Conservation (phyloP, 2,797 vertebrate genomes). For the Enteromius paludinosus region DNA sequence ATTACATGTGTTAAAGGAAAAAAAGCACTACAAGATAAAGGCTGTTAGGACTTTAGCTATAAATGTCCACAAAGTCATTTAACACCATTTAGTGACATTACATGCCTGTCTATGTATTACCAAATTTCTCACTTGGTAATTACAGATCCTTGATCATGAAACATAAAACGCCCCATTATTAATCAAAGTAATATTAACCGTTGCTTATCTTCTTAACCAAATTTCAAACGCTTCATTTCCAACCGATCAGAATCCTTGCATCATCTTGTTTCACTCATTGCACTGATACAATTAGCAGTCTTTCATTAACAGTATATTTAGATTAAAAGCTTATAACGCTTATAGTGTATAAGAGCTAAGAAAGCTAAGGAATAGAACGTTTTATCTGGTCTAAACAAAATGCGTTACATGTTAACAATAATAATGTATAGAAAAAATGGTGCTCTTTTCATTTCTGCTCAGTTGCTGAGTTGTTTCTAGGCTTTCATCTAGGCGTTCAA, state of each 20-base stretch:
- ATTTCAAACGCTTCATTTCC: neutral
- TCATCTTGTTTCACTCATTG: neutral
- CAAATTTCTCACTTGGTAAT: neutral
- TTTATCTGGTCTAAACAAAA: slow-evolving; percentile 1
- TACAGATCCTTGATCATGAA: neutral
- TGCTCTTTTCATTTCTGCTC: neutral
- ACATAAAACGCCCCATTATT: neutral
- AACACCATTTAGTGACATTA: neutral
- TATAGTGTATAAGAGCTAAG: neutral
- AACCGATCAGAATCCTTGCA: neutral
- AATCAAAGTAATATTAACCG: neutral
- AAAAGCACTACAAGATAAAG: neutral
- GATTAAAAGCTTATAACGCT: neutral
- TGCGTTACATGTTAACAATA: slow-evolving; percentile 6
- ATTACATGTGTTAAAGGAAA: neutral
- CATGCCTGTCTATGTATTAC: neutral
- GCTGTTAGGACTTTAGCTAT: slow-evolving; percentile 13
- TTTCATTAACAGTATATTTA: slow-evolving; percentile 1
- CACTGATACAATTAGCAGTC: neutral
- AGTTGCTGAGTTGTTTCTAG: neutral
- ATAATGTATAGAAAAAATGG: neutral
- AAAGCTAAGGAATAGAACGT: neutral
- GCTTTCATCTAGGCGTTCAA: neutral
- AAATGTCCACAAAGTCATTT: neutral
- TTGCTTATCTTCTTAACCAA: neutral